Base-by-base conservation (phyloP, 2,113 vertebrate genomes). In the Pristiophorus japonicus region DNA sequence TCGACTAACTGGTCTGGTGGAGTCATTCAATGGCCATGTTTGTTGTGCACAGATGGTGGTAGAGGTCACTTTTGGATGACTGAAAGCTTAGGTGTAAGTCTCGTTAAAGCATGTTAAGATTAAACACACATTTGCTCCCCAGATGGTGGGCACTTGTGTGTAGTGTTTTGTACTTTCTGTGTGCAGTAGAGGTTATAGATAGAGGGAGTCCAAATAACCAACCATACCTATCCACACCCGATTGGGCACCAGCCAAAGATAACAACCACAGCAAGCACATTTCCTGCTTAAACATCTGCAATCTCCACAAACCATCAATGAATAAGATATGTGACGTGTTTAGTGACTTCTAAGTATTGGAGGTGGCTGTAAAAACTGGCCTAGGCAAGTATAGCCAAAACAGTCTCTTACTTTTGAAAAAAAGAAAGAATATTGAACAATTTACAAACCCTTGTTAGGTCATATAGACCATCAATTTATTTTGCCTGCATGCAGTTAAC, bases 21-120 rank as follows among this genome's bases (percentile, higher is more conserved):
- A 94, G 42, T 30, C 27, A 16, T 73, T 94, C 65, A 51, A 94
- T 94, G 18, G 66, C 27, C 93, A 30, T 70, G 45, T 45, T 94
- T 94, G 66, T 94, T 70, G 65, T 94, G 65, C 66, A 67, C 38
- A 70, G 66, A 94, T 51, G 66, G 38, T 70, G 42, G 24, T 94
- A 51, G 66, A 70, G 65, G 66, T 94, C 65, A 94, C 62, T 67
- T 94, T 94, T 47, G 65, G 92, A 70, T 94, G 92, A 94, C 93
- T 70, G 93, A 94, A 70, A 34, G 65, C 12, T 42, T 94, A 42
- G 66, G 38, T 73, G 42, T 94, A 70, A 70, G 63, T 27, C 38
- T 94, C 51, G 24, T 94, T 51, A 45, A 94, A 94, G 24, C 65
- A 94, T 51, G 47, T 59, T 59, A 38, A 94, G 66, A 94, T 73